phyloP scores from a whole-genome alignment of 1,140 invertebrate genomes.

The Microplitis demolitor region DNA sequence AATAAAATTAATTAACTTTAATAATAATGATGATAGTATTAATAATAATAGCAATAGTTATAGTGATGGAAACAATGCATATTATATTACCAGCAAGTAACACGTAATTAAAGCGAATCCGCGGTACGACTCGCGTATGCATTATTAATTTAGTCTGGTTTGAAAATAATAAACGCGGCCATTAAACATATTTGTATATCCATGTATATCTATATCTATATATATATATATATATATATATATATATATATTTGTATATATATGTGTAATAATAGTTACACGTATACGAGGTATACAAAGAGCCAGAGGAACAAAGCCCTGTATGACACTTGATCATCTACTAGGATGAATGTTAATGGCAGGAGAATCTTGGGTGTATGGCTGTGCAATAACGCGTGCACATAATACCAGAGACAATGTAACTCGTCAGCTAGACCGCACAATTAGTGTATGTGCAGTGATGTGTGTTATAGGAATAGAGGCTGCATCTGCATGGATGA shows the following conservation, averaged over 20 bases:
- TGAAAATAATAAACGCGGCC: too few relatives aligned
- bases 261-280: not conserved
- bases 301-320: not conserved
- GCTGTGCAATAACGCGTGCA: conserved; percentile 34
- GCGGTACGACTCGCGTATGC: too few relatives aligned
- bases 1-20: not conserved
- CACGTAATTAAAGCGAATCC: too few relatives aligned
- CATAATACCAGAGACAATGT: conserved; percentile 41
- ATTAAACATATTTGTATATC: too few relatives aligned
- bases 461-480: conserved; percentile 24
- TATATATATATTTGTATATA: too few relatives aligned
- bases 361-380: not conserved
- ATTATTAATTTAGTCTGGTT: too few relatives aligned
- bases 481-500: not conserved
- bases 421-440: conserved; percentile 39
- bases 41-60: too few relatives aligned
- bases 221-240: too few relatives aligned
- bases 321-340: not conserved
- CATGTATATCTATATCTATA: too few relatives aligned
- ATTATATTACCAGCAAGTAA: too few relatives aligned
- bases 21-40: not conserved
- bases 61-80: too few relatives aligned
- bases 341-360: conserved; percentile 12
- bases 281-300: not conserved
- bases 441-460: conserved; percentile 45